A percentile compares a stretch with the other conserved stretches of the same genome.
Evolutionary conservation across 1,140 invertebrate species (phyloP).

Genomic region (Bombus confusus): DNA sequence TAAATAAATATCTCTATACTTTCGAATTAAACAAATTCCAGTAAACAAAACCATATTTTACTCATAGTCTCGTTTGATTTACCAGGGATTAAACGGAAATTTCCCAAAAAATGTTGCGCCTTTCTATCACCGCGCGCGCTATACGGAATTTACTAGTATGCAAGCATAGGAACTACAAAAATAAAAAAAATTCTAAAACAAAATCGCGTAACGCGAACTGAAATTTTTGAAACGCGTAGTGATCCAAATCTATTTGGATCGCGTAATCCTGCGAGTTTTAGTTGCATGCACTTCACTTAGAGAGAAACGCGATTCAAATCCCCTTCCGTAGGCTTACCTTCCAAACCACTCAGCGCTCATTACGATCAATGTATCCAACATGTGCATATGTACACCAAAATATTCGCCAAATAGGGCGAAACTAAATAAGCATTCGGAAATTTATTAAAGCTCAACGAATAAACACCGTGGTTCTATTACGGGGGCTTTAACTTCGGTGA

Average conservation of each 20-base stretch:
- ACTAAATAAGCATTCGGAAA: background rate
- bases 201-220: background rate
- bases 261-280: background rate
- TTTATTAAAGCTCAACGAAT: background rate
- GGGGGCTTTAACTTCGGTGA: background rate
- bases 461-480: background rate
- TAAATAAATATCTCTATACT: background rate
- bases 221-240: background rate
- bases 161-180: background rate
- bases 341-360: background rate
- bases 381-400: no score
- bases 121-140: background rate
- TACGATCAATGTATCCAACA: background rate
- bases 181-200: background rate
- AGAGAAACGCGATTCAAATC: background rate
- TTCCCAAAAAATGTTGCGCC: background rate
- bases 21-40: background rate
- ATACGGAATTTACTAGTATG: background rate
- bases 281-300: background rate
- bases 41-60: constrained; percentile 11
- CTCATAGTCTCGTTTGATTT: background rate
- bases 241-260: background rate
- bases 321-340: background rate
- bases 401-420: background rate
- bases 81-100: background rate